Evolutionary conservation across 1,140 invertebrate genomes (phyloP).

Genomic region (Rhopalosiphum padi): DNA sequence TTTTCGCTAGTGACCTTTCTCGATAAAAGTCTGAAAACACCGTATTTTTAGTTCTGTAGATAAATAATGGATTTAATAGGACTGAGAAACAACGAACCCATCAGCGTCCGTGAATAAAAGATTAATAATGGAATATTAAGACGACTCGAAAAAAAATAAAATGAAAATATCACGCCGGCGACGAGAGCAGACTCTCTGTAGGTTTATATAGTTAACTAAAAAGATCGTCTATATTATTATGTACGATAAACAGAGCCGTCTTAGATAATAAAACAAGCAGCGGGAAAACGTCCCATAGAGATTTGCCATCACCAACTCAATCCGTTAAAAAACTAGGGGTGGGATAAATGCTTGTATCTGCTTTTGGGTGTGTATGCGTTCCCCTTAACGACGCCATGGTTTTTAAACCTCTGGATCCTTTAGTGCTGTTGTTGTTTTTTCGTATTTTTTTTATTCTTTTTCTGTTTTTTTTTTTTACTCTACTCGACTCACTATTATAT

Average conservation of each 20-base stretch:
- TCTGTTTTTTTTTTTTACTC: neutral
- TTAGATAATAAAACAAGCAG: constrained; percentile 42
- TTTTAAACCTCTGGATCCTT: constrained; percentile 24
- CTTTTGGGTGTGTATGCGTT: neutral
- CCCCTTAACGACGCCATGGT: constrained; percentile 20
- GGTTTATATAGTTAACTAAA: constrained; percentile 21
- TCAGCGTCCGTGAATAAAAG: neutral
- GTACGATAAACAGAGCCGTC: constrained; percentile 18
- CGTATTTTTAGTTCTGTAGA: neutral
- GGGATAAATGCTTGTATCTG: neutral
- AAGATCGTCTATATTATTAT: constrained; percentile 23
- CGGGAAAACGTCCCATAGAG: constrained; percentile 22
- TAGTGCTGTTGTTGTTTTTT: neutral
- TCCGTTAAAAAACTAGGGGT: constrained; percentile 7
- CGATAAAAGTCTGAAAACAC: neutral
- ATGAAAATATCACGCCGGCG: neutral
- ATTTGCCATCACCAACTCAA: constrained; percentile 45
- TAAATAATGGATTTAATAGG: constrained; percentile 17
- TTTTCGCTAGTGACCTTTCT: neutral
- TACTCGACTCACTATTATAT: neutral
- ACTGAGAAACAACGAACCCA: constrained; percentile 2
- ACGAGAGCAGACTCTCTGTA: constrained; percentile 1
- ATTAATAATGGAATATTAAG: constrained; percentile 52
- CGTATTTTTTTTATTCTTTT: neutral
- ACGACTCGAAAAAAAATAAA: neutral